A percentile compares a stretch with the other conserved stretches of the same genome.
Evolutionary conservation across 2,888 invertebrate species (phyloP).

Genomic region (Heliconius hortense): DNA sequence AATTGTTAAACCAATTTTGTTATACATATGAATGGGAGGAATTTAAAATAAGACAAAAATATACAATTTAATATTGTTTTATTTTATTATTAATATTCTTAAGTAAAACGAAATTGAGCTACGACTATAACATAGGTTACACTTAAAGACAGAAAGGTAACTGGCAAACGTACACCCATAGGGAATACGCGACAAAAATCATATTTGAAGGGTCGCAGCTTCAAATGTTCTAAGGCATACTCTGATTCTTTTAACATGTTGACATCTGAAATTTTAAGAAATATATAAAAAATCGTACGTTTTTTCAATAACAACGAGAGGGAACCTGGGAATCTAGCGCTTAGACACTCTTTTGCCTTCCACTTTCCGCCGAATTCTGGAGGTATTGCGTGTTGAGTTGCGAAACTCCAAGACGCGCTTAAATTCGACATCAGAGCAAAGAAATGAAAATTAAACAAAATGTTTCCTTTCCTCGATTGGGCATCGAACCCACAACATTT

Average conservation of each 20-base stretch:
- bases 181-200: not conserved
- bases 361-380: too few relatives aligned
- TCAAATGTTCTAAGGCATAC: constrained; percentile 1
- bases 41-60: not conserved
- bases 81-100: not conserved
- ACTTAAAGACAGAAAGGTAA: not conserved
- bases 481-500: too few relatives aligned
- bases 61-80: not conserved
- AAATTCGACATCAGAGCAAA: too few relatives aligned
- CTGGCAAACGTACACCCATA: not conserved
- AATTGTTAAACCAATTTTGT: not conserved
- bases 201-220: not conserved
- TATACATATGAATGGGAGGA: not conserved
- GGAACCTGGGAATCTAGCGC: too few relatives aligned
- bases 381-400: too few relatives aligned
- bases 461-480: too few relatives aligned
- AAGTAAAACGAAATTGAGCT: constrained; percentile 2
- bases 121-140: constrained; percentile 9
- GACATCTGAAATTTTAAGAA: not conserved
- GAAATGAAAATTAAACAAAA: too few relatives aligned
- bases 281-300: not conserved
- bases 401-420: too few relatives aligned
- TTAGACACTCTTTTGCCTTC: too few relatives aligned
- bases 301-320: too few relatives aligned
- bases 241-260: not conserved